Evolutionary conservation across 2,797 vertebrate genomes (phyloP).

Genomic region (Enteromius unitaeniatus): DNA sequence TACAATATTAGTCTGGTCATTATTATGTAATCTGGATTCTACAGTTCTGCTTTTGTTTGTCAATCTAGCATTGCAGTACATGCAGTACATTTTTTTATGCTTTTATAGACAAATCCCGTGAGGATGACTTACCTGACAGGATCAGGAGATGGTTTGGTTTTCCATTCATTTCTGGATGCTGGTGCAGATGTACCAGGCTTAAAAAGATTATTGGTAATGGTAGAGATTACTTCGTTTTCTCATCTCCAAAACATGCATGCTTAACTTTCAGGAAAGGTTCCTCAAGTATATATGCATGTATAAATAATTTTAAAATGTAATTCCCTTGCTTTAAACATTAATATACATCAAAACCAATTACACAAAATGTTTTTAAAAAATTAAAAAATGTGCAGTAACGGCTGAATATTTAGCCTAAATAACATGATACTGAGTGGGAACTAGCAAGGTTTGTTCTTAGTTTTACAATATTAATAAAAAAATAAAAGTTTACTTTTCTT

Average conservation of each 20-base stretch:
- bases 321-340: not conserved
- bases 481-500: not conserved
- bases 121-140: conserved; percentile 8
- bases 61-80: not conserved
- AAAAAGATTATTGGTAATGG: not conserved
- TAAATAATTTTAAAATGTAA: too few relatives aligned
- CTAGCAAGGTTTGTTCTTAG: too few relatives aligned
- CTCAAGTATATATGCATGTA: not conserved
- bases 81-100: too few relatives aligned
- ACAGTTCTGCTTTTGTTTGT: not conserved
- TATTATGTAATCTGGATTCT: not conserved
- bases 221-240: not conserved
- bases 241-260: not conserved
- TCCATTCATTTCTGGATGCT: not conserved
- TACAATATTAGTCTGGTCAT: not conserved
- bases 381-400: too few relatives aligned
- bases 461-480: too few relatives aligned
- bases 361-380: not conserved
- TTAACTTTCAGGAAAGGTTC: not conserved
- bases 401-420: too few relatives aligned
- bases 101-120: not conserved
- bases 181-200: conserved; percentile 5
- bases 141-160: conserved; percentile 18
- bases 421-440: too few relatives aligned
- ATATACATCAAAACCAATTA: not conserved